Evolutionary conservation across 1,140 invertebrate species (phyloP), one percentile per base, ranked within the genome.

Genomic region (Sinella curviseta): DNA sequence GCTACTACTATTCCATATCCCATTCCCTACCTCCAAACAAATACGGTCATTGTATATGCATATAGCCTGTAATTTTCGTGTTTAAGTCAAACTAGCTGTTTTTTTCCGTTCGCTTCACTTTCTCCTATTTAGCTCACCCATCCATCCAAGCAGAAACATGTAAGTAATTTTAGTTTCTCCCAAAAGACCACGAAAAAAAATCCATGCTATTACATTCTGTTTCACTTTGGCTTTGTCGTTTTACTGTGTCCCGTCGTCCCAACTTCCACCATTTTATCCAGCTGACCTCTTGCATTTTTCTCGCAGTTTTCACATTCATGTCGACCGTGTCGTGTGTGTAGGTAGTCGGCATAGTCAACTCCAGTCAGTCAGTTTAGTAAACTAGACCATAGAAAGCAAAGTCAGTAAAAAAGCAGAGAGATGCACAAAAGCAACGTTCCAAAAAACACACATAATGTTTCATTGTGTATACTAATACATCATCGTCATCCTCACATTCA

Each of bases 261-360:
- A n/a, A n/a, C n/a, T 48, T 48, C 39, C 20, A 8, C 20, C 20
- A 12, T 48, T 48, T 31, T 70, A 70, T 70, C 65, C 31, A 33
- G 14, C 65, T 70, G 65, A 70, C 65, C 65, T 70, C 65, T 70
- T 70, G 12, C 65, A 70, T 70, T 70, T n/a, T 70, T 70, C 31
- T 70, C 65, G 8, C 65, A 70, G 65, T 70, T 70, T 33, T 70
- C 65, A 70, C 57, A 65, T 65, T 65, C 57, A 65, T 65, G 57
- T n/a, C 57, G 57, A 16, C 4, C 57, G 39, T 48, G 39, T 8
- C 20, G 39, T 16, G 12, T 14, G 57, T 26, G 24, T 60, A 60
- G 57, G 57, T 26, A 60, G 39, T 48, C 4, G 8, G 57, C 24
- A 60, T 48, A n/a, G n/a, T n/a, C 39, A 48, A 8, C 17, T 48